Conservation (phyloP, 2,888 invertebrate species). For the Deilephila porcellus region DNA sequence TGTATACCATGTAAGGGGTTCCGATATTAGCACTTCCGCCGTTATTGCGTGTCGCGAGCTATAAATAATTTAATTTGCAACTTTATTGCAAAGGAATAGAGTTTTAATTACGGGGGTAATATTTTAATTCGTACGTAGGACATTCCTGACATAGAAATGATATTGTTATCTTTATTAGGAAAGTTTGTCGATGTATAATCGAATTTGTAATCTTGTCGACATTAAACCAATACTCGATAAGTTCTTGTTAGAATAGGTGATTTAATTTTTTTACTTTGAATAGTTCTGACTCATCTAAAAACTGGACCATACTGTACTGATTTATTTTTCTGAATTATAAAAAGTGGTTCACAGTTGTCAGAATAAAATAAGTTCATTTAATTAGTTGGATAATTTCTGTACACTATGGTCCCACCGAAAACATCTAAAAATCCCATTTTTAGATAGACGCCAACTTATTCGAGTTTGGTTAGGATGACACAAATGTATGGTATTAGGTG, state of each 20-base stretch:
- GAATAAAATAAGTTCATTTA: no score
- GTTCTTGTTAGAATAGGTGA: not conserved
- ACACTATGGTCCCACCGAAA: not conserved
- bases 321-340: no score
- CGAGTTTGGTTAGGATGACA: conserved; percentile 21
- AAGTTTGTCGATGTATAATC: not conserved
- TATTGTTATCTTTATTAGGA: conserved; percentile 15
- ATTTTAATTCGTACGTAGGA: not conserved
- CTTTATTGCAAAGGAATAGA: conserved; percentile 27
- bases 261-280: no score
- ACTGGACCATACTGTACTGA: no score
- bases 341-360: no score
- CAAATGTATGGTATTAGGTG: conserved; percentile 41
- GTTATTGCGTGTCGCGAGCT: not conserved
- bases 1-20: conserved; percentile 17
- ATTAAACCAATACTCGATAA: not conserved
- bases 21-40: conserved; percentile 26
- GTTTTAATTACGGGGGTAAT: conserved; percentile 12
- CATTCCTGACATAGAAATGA: conserved; percentile 25
- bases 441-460: not conserved
- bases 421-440: conserved; percentile 37
- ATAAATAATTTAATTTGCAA: conserved; percentile 10
- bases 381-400: no score
- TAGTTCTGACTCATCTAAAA: no score
- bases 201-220: not conserved